These are phyloP conservation scores for Oreocharis arfaki DNA, from an alignment of 2,113 vertebrate genomes.

Conservation along the genomic window DNA sequence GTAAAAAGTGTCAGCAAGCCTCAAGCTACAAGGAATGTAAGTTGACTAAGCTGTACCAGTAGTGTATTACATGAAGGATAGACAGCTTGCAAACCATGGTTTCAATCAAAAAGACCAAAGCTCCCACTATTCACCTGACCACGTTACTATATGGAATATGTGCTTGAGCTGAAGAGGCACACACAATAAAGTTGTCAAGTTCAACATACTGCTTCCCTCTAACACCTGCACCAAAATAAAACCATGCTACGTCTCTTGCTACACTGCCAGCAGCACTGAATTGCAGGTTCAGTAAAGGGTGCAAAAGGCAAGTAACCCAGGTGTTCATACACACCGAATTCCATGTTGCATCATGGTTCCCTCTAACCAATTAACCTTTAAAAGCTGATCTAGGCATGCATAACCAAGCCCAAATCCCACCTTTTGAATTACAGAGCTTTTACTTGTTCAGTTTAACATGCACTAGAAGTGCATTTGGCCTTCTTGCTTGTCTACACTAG, in stretches of 20 bases:
- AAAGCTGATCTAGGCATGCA: not conserved
- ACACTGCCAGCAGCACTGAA: not conserved
- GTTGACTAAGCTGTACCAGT: not conserved
- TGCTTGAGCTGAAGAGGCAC: not conserved
- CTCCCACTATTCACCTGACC: not conserved
- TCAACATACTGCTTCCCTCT: not conserved
- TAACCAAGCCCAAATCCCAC: not conserved
- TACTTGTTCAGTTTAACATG: not conserved
- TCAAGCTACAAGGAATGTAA: not conserved
- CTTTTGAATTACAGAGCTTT: not conserved
- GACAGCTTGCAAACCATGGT: not conserved
- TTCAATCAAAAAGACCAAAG: not conserved
- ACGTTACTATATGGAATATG: not conserved
- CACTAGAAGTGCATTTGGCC: not conserved
- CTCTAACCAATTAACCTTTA: not conserved
- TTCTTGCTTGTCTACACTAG: not conserved
- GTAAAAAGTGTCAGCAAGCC: not conserved
- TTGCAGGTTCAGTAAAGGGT: not conserved
- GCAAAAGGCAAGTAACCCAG: not conserved
- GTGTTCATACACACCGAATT: not conserved
- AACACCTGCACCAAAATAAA: not conserved
- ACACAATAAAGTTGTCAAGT: not conserved
- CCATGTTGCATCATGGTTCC: not conserved
- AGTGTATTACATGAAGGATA: not conserved
- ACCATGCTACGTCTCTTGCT: fast-evolving